Evolutionary conservation across 2,113 vertebrate genomes (phyloP), one percentile per base, ranked within the genome.

Genomic region (Hippoglossus stenolepis): DNA sequence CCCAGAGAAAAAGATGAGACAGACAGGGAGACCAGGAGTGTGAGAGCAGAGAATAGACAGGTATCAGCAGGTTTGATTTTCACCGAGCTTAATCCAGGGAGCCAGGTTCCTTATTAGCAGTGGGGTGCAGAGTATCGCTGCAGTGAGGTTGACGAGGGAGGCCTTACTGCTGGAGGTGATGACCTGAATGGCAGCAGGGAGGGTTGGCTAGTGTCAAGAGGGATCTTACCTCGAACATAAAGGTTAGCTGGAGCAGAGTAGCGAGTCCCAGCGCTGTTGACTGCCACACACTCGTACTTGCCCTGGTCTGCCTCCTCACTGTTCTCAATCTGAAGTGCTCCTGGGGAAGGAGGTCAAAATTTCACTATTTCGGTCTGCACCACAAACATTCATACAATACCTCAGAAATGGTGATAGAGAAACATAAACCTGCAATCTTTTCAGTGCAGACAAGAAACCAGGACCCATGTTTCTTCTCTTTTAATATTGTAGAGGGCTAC

Each of bases 241-340:
- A 99, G 97, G 89, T 99, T 99, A 15, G 98, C 98, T 0, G 97
- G 97, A 75, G 97, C 96, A 0, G 97, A 99, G 92, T 98, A 99
- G 81, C 97, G 96, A 12, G 96, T 99, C 90, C 98, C 97, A 2
- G 96, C 97, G 0, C 95, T 96, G 96, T 99, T 99, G 88, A 96
- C 96, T 10, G 97, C 97, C 87, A 99, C 97, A 53, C 98, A 99
- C 88, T 99, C 97, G 0, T 99, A 99, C 95, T 99, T 99, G 87
- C 98, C 98, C 94, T 99, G 97, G 95, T 99, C 98, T 0, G 97
- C 97, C 87, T 99, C 97, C 90, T 99, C 97, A 0, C 98, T 99
- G 95, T 96, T 97, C 90, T 99, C 98, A 70, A 99, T 98, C 92
- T 99, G 98, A 73, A 99, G 95, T 14, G 97, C 98, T 91, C 98